phyloP scores from a whole-genome alignment of 1,140 invertebrate genomes.

The Ericerus pela region DNA sequence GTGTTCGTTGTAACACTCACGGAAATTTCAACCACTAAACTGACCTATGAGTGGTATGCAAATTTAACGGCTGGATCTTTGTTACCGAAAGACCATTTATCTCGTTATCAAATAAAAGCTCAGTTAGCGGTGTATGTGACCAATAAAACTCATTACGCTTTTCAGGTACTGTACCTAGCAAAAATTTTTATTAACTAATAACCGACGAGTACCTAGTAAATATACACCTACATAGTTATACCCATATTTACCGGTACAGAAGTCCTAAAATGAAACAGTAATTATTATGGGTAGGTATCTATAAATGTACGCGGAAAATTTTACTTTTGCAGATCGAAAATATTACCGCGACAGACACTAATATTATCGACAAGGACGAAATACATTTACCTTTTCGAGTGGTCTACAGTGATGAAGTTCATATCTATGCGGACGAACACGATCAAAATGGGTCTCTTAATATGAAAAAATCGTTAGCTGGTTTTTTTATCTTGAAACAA shows the following conservation, averaged over 20 bases:
- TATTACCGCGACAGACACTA: background rate
- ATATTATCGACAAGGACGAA: background rate
- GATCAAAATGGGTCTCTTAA: slow-evolving; percentile 23
- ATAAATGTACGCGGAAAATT: background rate
- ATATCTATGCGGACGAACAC: slow-evolving; percentile 3
- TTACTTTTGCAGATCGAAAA: background rate
- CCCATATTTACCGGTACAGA: background rate
- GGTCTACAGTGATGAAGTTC: slow-evolving; percentile 8
- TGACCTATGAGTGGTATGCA: slow-evolving; percentile 9
- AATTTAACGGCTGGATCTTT: slow-evolving; percentile 10
- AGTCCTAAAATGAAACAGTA: background rate
- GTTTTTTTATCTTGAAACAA: slow-evolving; percentile 21
- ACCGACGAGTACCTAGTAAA: background rate
- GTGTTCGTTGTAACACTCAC: background rate
- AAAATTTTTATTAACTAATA: background rate
- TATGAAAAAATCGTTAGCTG: slow-evolving; percentile 23
- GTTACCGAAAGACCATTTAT: slow-evolving; percentile 12
- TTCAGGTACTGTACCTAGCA: background rate
- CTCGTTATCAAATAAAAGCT: slow-evolving; percentile 8
- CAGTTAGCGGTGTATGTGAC: slow-evolving; percentile 1
- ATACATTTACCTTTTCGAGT: slow-evolving; percentile 14
- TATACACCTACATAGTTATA: background rate
- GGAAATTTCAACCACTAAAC: background rate
- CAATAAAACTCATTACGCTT: slow-evolving; percentile 4
- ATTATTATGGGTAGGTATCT: background rate